Conservation (phyloP, 2,888 invertebrate genomes). For the Apomyelois bistriatella region DNA sequence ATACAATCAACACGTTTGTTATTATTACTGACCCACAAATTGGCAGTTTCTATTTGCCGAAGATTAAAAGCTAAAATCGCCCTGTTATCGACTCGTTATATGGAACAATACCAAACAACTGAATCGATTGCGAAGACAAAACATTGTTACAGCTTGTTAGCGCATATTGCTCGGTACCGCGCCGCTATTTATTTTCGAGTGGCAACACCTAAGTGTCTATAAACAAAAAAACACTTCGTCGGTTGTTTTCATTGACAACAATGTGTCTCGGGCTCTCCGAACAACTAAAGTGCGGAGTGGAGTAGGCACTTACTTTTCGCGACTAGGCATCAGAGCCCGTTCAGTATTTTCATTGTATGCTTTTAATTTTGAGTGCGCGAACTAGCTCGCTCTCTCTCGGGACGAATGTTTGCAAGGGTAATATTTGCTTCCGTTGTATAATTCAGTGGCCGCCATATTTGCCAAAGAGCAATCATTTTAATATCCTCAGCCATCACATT, state of each 20-base stretch:
- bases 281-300: constrained; percentile 54
- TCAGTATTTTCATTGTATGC: constrained; percentile 82
- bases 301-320: constrained; percentile 76
- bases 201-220: constrained; percentile 76
- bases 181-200: constrained; percentile 74
- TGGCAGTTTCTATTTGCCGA: constrained; percentile 18
- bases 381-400: constrained; percentile 79
- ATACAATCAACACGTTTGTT: not conserved
- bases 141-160: constrained; percentile 72
- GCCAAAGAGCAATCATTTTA: constrained; percentile 83
- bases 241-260: constrained; percentile 78
- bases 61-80: constrained; percentile 35
- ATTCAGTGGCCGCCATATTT: constrained; percentile 83
- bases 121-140: constrained; percentile 63
- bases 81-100: constrained; percentile 37
- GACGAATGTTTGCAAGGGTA: constrained; percentile 81
- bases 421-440: constrained; percentile 82
- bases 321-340: constrained; percentile 70
- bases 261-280: constrained; percentile 53
- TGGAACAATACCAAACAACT: constrained; percentile 50
- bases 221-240: constrained; percentile 78
- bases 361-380: constrained; percentile 84
- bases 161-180: constrained; percentile 70
- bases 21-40: constrained; percentile 1
- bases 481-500: constrained; percentile 80